Percentiles rank a stretch among this genome's conserved stretches.
Conservation (phyloP, 2,888 invertebrate genomes). For the Stramonita haemastoma region DNA sequence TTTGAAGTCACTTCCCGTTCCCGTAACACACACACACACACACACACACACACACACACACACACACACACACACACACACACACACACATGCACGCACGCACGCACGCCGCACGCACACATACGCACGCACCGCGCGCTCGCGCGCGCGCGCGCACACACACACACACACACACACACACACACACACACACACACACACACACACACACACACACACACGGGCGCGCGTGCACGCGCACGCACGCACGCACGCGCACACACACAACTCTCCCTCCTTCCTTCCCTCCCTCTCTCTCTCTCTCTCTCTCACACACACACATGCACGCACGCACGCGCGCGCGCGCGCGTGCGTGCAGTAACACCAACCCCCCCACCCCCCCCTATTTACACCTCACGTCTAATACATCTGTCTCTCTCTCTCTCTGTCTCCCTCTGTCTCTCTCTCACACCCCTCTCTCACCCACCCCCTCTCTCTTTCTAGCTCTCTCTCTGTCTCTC, state of each 20-base stretch:
- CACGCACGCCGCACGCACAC: not conserved
- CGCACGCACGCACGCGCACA: not conserved
- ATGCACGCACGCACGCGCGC: not conserved
- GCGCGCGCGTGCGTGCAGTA: not conserved
- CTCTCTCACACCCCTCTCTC: no score
- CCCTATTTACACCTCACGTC: no score
- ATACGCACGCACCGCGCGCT: no score
- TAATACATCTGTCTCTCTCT: not conserved
- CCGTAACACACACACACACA: no score
- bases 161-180: not conserved
- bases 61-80: not conserved
- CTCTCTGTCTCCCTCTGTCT: no score
- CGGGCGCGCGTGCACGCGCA: not conserved
- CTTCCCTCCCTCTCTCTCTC: no score
- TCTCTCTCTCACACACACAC: no score
- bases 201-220: not conserved
- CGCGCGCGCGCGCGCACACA: not conserved
- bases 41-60: not conserved
- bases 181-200: not conserved
- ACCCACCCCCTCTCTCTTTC: no score
- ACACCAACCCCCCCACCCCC: no score
- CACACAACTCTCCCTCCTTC: not conserved
- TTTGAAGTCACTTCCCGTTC: no score
- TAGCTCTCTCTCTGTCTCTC: no score
- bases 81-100: not conserved